Conservation (phyloP, 2,797 vertebrate species). For the Apogon hyalosoma region DNA sequence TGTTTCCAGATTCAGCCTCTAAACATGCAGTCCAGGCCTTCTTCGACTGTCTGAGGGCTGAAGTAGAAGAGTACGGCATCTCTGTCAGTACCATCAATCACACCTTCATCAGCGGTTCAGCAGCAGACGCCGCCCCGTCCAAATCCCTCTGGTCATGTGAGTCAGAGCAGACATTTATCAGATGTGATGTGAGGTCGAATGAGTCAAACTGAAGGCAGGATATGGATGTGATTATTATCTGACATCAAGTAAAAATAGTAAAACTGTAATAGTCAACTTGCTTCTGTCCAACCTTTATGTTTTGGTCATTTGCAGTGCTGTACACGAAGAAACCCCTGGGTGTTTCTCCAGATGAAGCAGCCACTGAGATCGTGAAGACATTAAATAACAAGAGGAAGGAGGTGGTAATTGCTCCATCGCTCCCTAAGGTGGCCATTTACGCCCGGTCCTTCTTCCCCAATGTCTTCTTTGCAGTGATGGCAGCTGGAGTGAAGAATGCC, state of each 20-base stretch:
- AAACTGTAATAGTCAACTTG: no score
- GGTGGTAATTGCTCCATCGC: conserved; percentile 89
- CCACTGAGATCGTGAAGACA: conserved; percentile 86
- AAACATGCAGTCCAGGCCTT: conserved; percentile 96
- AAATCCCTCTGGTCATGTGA: conserved; percentile 89
- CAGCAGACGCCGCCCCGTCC: conserved; percentile 40
- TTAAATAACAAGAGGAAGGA: conserved; percentile 90
- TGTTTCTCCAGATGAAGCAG: conserved; percentile 86
- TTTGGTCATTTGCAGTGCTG: conserved; percentile 78
- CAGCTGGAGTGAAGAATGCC: conserved; percentile 88
- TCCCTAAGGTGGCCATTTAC: conserved; percentile 90
- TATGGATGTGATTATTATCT: no score
- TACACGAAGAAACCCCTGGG: conserved; percentile 86
- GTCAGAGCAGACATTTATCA: conserved; percentile 42
- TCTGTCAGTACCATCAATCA: conserved; percentile 92
- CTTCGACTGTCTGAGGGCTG: conserved; percentile 93
- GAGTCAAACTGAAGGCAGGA: no score
- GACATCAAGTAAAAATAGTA: neutral
- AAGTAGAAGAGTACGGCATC: conserved; percentile 92
- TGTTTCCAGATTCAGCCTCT: conserved; percentile 90
- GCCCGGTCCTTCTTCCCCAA: conserved; percentile 90
- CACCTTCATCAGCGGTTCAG: conserved; percentile 88
- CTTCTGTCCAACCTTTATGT: neutral
- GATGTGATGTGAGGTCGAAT: no score
- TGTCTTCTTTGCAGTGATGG: conserved; percentile 92